These are phyloP conservation scores for Ascaphus truei DNA, from an alignment of 2,113 vertebrate species.

Conservation along the genomic window DNA sequence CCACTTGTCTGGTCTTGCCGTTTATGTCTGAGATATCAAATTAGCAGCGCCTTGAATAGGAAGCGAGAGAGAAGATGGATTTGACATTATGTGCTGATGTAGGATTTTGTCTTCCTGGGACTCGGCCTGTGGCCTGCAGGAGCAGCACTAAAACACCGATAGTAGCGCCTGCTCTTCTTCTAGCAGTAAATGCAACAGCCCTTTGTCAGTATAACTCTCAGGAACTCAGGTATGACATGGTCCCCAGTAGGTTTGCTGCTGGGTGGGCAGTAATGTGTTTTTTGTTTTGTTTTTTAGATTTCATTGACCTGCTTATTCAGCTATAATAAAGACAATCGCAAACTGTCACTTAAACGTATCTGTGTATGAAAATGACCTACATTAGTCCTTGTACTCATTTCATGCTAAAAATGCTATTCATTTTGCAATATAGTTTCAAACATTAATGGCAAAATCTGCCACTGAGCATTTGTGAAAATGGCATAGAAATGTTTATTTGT, in stretches of 20 bases:
- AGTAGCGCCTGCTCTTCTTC: not conserved
- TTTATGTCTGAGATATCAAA: not conserved
- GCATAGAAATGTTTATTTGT: too few relatives aligned
- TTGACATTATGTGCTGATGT: not conserved
- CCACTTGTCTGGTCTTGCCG: not conserved
- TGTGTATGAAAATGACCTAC: too few relatives aligned
- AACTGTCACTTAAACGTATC: too few relatives aligned
- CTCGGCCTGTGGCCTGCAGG: slow-evolving; percentile 11
- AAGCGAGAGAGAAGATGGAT: slow-evolving; percentile 7
- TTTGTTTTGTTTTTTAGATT: too few relatives aligned
- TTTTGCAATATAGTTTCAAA: too few relatives aligned
- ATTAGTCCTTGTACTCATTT: too few relatives aligned
- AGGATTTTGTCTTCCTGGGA: not conserved
- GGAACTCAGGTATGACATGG: slow-evolving; percentile 6
- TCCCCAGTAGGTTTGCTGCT: not conserved
- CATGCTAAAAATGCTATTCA: too few relatives aligned
- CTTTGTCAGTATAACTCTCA: not conserved
- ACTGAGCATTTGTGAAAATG: too few relatives aligned
- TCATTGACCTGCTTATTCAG: too few relatives aligned
- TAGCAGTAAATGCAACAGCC: not conserved
- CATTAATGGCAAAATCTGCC: too few relatives aligned
- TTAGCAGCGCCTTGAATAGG: not conserved
- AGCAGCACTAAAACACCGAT: slow-evolving; percentile 2
- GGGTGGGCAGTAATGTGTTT: too few relatives aligned
- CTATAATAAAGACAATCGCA: too few relatives aligned